Evolutionary conservation across 1,140 invertebrate genomes (phyloP).

Genomic region (Muscidifurax raptorellus): DNA sequence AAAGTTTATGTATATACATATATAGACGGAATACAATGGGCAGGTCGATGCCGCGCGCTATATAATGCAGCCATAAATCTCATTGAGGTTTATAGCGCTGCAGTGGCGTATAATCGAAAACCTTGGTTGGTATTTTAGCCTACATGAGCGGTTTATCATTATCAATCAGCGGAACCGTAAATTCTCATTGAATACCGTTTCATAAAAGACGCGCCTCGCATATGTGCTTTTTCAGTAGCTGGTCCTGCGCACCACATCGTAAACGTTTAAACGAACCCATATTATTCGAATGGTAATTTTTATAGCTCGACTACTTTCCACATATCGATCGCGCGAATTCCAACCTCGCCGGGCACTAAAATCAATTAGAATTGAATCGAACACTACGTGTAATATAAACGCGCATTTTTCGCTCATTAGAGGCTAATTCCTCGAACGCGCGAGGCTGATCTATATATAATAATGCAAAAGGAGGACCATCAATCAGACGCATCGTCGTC

Average conservation of each 20-base stretch:
- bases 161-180: conserved; percentile 33
- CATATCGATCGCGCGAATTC: too few species aligned
- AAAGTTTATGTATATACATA: too few species aligned
- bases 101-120: neutral
- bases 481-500: neutral
- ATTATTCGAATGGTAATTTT: too few species aligned
- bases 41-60: neutral
- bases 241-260: too few species aligned
- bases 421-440: too few species aligned
- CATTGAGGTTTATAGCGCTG: neutral
- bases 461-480: neutral
- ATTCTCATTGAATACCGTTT: conserved; percentile 34
- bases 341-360: too few species aligned
- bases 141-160: neutral
- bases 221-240: too few species aligned
- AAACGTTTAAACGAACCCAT: too few species aligned
- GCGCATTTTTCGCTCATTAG: neutral
- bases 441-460: neutral
- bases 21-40: too few species aligned
- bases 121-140: neutral
- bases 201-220: neutral
- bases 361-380: too few species aligned
- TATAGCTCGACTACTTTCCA: too few species aligned
- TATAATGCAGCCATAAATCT: conserved; percentile 24
- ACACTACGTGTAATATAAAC: too few species aligned